phyloP scores from a whole-genome alignment of 2,113 vertebrate species.

The Condylura cristata region DNA sequence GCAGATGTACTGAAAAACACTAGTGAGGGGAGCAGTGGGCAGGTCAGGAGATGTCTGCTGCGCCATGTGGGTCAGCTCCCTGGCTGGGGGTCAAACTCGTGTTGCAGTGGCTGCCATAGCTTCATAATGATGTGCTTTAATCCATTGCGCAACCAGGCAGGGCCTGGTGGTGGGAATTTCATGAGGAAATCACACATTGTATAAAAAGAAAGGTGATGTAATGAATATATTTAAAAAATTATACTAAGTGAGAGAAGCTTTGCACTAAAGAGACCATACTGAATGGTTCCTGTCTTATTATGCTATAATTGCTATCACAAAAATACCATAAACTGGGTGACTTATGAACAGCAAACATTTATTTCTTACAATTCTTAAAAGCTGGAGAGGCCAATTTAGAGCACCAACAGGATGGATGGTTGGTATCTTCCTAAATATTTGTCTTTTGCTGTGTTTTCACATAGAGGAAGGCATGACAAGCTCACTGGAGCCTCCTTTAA shows the following conservation, averaged over 20 bases:
- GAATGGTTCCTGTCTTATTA: background rate
- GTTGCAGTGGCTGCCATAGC: no score
- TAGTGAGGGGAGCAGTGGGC: no score
- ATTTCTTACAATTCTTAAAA: background rate
- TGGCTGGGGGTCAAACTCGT: no score
- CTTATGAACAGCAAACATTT: background rate
- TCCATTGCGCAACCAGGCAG: no score
- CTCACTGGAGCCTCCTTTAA: background rate
- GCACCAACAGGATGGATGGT: background rate
- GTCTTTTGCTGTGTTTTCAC: background rate
- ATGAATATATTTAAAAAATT: conserved; percentile 16
- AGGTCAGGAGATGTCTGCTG: no score
- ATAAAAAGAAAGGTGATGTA: no score
- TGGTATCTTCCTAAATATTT: background rate
- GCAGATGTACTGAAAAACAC: no score
- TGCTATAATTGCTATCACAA: background rate
- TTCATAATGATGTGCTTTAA: no score
- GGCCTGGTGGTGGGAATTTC: no score
- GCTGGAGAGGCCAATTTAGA: background rate
- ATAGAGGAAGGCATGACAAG: background rate
- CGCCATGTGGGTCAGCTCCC: no score
- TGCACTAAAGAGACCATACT: background rate
- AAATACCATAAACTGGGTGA: background rate
- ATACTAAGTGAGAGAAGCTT: background rate
- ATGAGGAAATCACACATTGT: no score